Base-by-base conservation (phyloP, 2,888 invertebrate species). In the Microchrysa polita region DNA sequence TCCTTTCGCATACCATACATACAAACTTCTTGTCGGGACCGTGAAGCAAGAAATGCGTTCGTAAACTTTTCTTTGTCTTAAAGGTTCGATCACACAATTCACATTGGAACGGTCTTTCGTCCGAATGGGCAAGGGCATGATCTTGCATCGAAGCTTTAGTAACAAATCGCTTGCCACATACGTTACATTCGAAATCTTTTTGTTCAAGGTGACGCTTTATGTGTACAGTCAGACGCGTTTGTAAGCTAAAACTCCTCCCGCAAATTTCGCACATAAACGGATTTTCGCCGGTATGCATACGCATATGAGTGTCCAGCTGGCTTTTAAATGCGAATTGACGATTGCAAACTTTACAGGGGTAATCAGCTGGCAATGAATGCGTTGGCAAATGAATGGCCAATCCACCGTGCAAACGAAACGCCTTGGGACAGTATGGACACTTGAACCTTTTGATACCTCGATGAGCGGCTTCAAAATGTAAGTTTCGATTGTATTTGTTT, bases 181-280 rank as follows among this genome's bases (percentile, higher is more conserved):
- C 78, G 0, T 87, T 83, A 80, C 90, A 90, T 18, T 86, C 82
- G 84, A 89, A 89, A 83, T 90, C 89, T 63, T 87, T 86, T 77
- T 89, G 87, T 0, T 89, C 89, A 0, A 87, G 86, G 74, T 90
- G 90, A 44, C 89, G 89, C 81, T 89, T 90, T n/a, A 88, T 84
- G 80, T 90, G 90, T 1, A 89, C 88, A 77, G 88, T 88, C 75
- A 90, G 87, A 79, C 89, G 89, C 0, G 89, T 88, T 79, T 89
- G 83, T 0, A 89, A 89, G 0, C 88, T 87, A 80, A 90, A 90
- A 77, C 86, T 86, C 80, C 89, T 89, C 69, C 89, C 88, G 81
- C 89, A 89, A 7, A 89, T 86, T 80, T 89, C 89, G 81, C 89
- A 90, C 75, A 89, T 89, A 77, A 88, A 89, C 0, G 89, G 89